A percentile compares a stretch with the other conserved stretches of the same genome.
Evolutionary conservation across 1,140 invertebrate species (phyloP).

Genomic region (Hyles euphorbiae): DNA sequence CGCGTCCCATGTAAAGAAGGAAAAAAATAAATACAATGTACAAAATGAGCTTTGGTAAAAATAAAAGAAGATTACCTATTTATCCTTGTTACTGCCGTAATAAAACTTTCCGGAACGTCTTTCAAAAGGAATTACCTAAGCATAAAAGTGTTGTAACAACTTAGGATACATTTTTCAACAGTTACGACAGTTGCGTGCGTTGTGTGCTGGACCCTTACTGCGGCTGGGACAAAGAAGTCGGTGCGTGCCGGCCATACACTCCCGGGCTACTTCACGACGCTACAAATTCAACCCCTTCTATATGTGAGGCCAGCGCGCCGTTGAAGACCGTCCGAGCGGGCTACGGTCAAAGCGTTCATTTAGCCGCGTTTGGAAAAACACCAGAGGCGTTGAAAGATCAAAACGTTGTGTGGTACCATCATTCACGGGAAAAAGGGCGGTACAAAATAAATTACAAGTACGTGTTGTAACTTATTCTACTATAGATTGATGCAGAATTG

Average conservation of each 20-base stretch:
- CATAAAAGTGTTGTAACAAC: constrained; percentile 10
- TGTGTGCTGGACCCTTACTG: constrained; percentile 90
- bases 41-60: constrained; percentile 8
- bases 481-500: too few species aligned
- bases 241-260: constrained; percentile 83
- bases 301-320: constrained; percentile 83
- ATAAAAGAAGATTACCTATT: constrained; percentile 16
- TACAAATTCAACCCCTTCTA: constrained; percentile 81
- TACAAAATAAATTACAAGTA: constrained; percentile 71
- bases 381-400: constrained; percentile 80
- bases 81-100: constrained; percentile 13
- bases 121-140: constrained; percentile 11
- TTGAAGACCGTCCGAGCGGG: constrained; percentile 83
- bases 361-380: constrained; percentile 83
- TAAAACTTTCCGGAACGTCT: constrained; percentile 11
- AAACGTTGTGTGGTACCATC: constrained; percentile 82
- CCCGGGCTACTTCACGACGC: constrained; percentile 83
- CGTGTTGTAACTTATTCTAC: constrained; percentile 31
- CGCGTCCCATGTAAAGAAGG: neutral
- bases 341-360: constrained; percentile 86
- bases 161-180: constrained; percentile 23
- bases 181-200: constrained; percentile 86
- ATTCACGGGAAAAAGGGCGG: constrained; percentile 82
- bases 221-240: constrained; percentile 88
- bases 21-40: constrained; percentile 11